Base-by-base conservation (phyloP, 1,140 invertebrate genomes). In the Heliconius eleuchia region DNA sequence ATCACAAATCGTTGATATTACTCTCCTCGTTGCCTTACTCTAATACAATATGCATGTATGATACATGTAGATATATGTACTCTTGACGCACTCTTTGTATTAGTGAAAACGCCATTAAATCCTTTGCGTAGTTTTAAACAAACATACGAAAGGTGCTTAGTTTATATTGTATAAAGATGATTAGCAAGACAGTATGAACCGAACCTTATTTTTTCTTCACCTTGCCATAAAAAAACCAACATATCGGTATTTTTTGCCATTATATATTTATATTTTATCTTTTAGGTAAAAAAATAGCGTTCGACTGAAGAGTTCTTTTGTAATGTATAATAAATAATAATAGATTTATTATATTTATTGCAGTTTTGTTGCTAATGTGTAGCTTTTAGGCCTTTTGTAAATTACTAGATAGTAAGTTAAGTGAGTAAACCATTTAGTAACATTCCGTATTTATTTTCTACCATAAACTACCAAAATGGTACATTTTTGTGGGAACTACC, bases 381-480 rank as follows among this genome's bases (percentile, higher is more conserved):
- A 81, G 80, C 81, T 84, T 79, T 66, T 66, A 66, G 60, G 60
- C 60, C 11, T 82, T 85, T 78, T 91, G 88, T 90, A 90, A 82
- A 91, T 91, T 86, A 85, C 72, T 90, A 84, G 80, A 60, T 87
- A 90, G 66, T 87, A 90, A 84, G 81, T 13, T 66, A 66, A 66
- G 60, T 60, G 7, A 23, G n/a, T 30, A 13, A 30, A 66, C 60
- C 60, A 23, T 66, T 66, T 27, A 66, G 30, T 39, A 34, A 85
- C 88, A 91, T 90, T 91, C 87, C 87, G 83, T 86, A 89, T 91
- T 90, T 90, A 91, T 89, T 87, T 86, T 81, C 86, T 88, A 85
- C 85, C 82, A 66, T 66, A 66, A 66, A 66, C 60, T 66, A 66
- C 60, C 60, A 66, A 66, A 30, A 66, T 66, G 60, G 60, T 66